Conservation (phyloP, 2,113 vertebrate genomes). For the Malurus melanocephalus region DNA sequence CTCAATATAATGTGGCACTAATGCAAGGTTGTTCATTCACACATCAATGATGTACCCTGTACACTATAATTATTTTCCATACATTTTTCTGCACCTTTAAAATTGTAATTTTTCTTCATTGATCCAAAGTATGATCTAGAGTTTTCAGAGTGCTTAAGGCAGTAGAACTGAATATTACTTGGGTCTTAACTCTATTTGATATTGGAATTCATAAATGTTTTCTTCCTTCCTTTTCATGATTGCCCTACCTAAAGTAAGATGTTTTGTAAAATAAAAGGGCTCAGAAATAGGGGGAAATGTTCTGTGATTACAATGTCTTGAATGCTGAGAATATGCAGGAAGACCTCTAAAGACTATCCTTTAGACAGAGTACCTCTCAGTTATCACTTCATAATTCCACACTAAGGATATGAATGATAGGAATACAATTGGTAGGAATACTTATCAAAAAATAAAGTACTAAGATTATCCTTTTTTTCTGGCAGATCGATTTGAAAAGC, state of each 20-base stretch:
- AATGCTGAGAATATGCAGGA: background rate
- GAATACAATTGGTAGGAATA: background rate
- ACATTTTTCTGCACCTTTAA: background rate
- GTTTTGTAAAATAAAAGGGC: background rate
- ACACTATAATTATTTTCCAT: fast-evolving
- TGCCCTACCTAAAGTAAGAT: background rate
- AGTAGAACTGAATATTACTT: background rate
- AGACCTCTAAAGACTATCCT: background rate
- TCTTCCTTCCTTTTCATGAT: background rate
- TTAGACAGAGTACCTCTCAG: background rate
- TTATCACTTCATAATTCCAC: background rate
- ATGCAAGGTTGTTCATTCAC: background rate
- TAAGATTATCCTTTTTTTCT: background rate
- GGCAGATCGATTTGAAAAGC: background rate
- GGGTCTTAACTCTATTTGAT: background rate
- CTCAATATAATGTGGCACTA: fast-evolving
- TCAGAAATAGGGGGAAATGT: background rate
- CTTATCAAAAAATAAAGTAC: background rate
- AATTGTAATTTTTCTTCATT: background rate
- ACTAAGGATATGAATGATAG: background rate
- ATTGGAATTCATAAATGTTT: background rate
- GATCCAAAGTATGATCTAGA: background rate
- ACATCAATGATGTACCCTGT: background rate
- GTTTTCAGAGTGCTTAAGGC: background rate
- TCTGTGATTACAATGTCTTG: background rate